Conservation (phyloP, 2,888 invertebrate species). For the Embidobia sp. region DNA sequence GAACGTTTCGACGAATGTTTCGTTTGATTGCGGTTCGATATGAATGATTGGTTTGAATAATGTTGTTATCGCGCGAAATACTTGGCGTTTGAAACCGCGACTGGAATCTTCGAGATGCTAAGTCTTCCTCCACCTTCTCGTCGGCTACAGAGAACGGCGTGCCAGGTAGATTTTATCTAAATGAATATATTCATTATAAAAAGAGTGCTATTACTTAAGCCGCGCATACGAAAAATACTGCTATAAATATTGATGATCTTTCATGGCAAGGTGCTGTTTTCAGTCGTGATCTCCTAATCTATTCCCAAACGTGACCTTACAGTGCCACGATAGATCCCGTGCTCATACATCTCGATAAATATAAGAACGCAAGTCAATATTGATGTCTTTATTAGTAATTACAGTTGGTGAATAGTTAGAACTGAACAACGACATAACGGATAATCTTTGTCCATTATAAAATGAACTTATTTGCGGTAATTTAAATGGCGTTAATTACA, state of each 20-base stretch:
- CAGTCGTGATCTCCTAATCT: conserved; percentile 78
- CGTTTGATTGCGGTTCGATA: not conserved
- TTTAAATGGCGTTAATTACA: too few relatives aligned
- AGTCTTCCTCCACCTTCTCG: conserved; percentile 35
- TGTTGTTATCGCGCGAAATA: conserved; percentile 34
- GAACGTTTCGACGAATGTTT: too few relatives aligned
- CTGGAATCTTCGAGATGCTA: conserved; percentile 36
- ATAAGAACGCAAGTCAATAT: conserved; percentile 75
- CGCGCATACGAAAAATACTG: conserved; percentile 65
- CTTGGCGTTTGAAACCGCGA: conserved; percentile 42
- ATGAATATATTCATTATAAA: conserved; percentile 72
- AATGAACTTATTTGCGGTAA: too few relatives aligned
- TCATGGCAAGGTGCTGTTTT: conserved; percentile 73
- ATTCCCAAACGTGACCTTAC: conserved; percentile 69
- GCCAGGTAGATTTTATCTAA: conserved; percentile 71
- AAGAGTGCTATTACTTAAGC: conserved; percentile 67
- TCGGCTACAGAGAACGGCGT: conserved; percentile 46
- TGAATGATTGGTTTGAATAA: too few relatives aligned
- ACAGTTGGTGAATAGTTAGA: conserved; percentile 7
- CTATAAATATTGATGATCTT: conserved; percentile 74
- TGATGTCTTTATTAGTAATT: conserved; percentile 80
- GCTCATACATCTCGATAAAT: conserved; percentile 73
- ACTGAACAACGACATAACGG: not conserved
- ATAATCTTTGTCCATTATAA: not conserved
- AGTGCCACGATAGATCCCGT: conserved; percentile 66